Base-by-base conservation (phyloP, 2,888 invertebrate species). In the Epinotia demarniana region DNA sequence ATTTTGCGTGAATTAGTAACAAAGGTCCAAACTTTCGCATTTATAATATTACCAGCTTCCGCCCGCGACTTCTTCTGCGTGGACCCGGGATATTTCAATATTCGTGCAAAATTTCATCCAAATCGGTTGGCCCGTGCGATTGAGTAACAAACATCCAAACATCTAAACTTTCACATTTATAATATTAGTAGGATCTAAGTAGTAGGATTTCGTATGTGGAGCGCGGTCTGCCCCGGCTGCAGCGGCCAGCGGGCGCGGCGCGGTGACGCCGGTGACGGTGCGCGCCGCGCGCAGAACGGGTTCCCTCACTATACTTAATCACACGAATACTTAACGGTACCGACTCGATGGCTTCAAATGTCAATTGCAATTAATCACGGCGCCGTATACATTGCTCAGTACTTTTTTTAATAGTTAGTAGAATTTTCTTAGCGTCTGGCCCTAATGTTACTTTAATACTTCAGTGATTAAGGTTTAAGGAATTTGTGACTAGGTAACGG, bases 351-450 rank as follows among this genome's bases (percentile, higher is more conserved):
- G 12, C 19, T 58, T 27, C 58, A 67, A 73, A 78, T 79, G 70
- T 70, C 68, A 60, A 62, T 71, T 57, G 67, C 73, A 73, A 79
- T 83, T 80, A 82, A 76, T 73, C 58, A 61, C 75, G 84, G 84
- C 84, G 85, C 83, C 84, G 77, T 49, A 18, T 77, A 79, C 77
- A 82, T 83, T 82, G 81, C 61, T 62, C 27, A 9, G 53, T 71
- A 62, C n/a, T 81, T 81, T 85, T 39, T 82, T 81, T 82, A 77
- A 78, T 57, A 70, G 33, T 70, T 70, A 33, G 33, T 53, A 43
- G 19, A 66, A 64, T 53, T 66, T 72, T 72, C 61, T 55, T 61
- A 61, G 66, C 19, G 75, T 75, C 75, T 75, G 60, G 67, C 58
- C 57, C 67, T 75, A 75, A 72, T 72, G 72, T 75, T 67, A 55